Evolutionary conservation across 2,113 vertebrate species (phyloP).

Genomic region (Falco punctatus): DNA sequence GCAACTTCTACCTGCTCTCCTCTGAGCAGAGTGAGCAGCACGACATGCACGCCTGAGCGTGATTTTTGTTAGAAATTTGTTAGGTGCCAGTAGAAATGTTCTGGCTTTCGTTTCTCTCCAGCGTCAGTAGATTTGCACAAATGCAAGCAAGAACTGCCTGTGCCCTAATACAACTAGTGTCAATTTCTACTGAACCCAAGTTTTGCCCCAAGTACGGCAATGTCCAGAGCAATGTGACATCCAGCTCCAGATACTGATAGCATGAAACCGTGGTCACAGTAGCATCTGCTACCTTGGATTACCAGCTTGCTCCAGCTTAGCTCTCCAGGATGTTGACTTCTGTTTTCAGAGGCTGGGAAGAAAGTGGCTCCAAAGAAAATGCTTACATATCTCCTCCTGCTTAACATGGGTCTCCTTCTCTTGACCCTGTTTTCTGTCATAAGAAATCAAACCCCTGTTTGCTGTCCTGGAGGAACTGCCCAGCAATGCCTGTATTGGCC

Average conservation of each 20-base stretch:
- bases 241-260: background rate
- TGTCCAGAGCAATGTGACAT: background rate
- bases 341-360: background rate
- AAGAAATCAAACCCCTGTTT: background rate
- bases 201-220: background rate
- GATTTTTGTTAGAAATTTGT: background rate
- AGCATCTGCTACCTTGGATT: background rate
- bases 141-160: background rate
- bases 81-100: background rate
- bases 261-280: background rate
- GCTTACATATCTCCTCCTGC: background rate
- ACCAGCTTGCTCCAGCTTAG: background rate
- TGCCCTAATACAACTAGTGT: background rate
- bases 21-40: background rate
- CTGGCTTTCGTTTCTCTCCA: background rate
- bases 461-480: background rate
- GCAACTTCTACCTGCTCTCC: background rate
- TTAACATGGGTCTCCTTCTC: background rate
- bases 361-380: background rate
- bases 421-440: background rate
- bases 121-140: background rate
- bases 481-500: background rate
- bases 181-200: background rate
- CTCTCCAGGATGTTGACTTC: background rate
- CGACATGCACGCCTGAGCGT: rapidly evolving